Evolutionary conservation across 2,888 invertebrate species (phyloP).

Genomic region (Incurvaria masculella): DNA sequence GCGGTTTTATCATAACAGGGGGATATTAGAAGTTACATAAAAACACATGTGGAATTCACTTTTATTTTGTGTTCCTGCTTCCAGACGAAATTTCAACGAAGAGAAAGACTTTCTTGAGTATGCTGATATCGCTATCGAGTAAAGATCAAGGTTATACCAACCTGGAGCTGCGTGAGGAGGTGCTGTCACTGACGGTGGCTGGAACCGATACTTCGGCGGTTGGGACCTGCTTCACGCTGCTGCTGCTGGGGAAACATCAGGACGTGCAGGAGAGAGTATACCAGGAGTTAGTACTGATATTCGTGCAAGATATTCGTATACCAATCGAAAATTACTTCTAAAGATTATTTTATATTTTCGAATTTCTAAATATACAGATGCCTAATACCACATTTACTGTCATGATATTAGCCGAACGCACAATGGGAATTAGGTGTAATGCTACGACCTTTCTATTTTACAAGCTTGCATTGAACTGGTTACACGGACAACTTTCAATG

Average conservation of each 20-base stretch:
- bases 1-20: background rate
- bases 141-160: slow-evolving; percentile 48
- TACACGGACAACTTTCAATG: no score
- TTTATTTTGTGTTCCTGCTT: slow-evolving; percentile 7
- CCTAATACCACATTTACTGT: no score
- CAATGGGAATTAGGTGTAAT: no score
- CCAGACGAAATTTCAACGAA: slow-evolving; percentile 32
- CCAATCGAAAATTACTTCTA: no score
- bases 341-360: no score
- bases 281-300: slow-evolving; percentile 34
- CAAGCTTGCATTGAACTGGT: no score
- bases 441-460: no score
- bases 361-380: no score
- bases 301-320: no score
- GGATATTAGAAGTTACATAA: background rate
- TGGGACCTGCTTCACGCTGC: slow-evolving; percentile 37
- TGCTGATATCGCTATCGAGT: slow-evolving; percentile 49
- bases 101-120: slow-evolving; percentile 52
- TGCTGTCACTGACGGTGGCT: slow-evolving; percentile 54
- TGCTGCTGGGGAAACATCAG: slow-evolving; percentile 42
- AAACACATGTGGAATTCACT: background rate
- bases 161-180: slow-evolving; percentile 54
- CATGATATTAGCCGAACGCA: no score
- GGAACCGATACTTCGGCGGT: slow-evolving; percentile 53
- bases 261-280: slow-evolving; percentile 43